A percentile compares a stretch with the other conserved stretches of the same genome.
Evolutionary conservation across 2,888 invertebrate species (phyloP).

Genomic region (Laothoe populi): DNA sequence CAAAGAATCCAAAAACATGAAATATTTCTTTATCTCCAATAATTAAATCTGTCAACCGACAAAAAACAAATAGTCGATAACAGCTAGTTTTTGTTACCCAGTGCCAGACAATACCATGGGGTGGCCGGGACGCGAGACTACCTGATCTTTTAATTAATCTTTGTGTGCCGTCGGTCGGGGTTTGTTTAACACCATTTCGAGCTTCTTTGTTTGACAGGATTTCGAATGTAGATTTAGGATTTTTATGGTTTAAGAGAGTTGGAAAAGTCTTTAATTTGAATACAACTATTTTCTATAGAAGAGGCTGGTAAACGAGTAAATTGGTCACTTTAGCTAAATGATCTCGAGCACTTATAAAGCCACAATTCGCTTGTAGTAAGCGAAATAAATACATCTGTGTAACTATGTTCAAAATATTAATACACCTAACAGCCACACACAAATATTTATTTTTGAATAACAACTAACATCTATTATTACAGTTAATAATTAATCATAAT

Average conservation of each 20-base stretch:
- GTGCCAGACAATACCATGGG: conserved; percentile 44
- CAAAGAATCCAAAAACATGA: neutral
- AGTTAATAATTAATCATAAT: no score
- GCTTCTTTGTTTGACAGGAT: neutral
- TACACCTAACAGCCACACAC: no score
- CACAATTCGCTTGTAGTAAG: no score
- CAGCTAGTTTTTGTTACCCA: conserved; percentile 27
- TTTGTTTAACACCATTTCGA: conserved; percentile 44
- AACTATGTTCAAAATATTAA: no score
- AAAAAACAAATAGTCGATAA: conserved; percentile 9
- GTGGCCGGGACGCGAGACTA: conserved; percentile 57
- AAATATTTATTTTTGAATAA: no score
- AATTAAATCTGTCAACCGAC: conserved; percentile 7
- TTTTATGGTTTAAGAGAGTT: neutral
- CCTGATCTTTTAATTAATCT: conserved; percentile 69
- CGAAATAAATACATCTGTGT: no score
- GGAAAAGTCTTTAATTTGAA: no score
- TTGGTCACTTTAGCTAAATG: no score
- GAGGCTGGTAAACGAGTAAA: no score
- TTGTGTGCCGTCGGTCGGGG: conserved; percentile 52
- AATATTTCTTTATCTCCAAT: conserved; percentile 20
- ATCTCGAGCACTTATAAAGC: no score
- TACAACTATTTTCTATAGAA: no score
- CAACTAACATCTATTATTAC: no score
- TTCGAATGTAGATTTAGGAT: neutral